A percentile compares a stretch with the other conserved stretches of the same genome.
Conservation (phyloP, 2,797 vertebrate genomes). For the Pelodytes ibericus region DNA sequence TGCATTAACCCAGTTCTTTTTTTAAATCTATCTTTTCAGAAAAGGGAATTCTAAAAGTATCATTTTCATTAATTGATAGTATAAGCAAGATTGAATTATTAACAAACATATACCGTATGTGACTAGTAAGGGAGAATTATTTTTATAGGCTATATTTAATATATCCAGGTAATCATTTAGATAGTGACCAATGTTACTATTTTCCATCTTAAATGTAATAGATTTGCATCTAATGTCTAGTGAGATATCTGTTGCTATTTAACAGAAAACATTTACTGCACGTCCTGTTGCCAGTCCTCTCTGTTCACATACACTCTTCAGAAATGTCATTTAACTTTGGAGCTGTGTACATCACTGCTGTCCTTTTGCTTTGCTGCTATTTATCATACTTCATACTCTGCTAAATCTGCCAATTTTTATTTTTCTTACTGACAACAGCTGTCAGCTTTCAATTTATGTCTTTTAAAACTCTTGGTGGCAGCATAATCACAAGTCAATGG, state of each 20-base stretch:
- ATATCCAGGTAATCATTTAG: too few species aligned
- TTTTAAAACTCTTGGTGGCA: slow-evolving; percentile 64
- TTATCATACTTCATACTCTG: slow-evolving; percentile 65
- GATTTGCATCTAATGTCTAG: slow-evolving; percentile 16
- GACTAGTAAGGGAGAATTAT: too few species aligned
- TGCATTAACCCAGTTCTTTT: too few species aligned
- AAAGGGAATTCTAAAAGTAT: too few species aligned
- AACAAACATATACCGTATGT: too few species aligned
- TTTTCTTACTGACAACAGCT: slow-evolving; percentile 61
- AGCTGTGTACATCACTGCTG: slow-evolving; percentile 54
- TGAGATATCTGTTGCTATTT: slow-evolving; percentile 15
- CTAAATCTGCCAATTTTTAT: slow-evolving; percentile 64
- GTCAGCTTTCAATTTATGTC: slow-evolving; percentile 54
- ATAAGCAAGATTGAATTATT: too few species aligned
- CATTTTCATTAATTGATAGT: too few species aligned
- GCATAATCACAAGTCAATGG: slow-evolving; percentile 62
- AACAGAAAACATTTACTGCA: slow-evolving; percentile 56
- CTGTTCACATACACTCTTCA: slow-evolving; percentile 63
- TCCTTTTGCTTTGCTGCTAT: slow-evolving; percentile 62
- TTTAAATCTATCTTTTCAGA: too few species aligned
- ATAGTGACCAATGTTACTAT: too few species aligned
- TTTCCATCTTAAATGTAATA: too few species aligned
- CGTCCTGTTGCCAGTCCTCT: slow-evolving; percentile 60
- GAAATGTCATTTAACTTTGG: slow-evolving; percentile 63
- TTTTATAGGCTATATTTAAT: too few species aligned